These are phyloP conservation scores for Muntiacus muntjak DNA, from an alignment of 2,113 vertebrate species.

Conservation along the genomic window DNA sequence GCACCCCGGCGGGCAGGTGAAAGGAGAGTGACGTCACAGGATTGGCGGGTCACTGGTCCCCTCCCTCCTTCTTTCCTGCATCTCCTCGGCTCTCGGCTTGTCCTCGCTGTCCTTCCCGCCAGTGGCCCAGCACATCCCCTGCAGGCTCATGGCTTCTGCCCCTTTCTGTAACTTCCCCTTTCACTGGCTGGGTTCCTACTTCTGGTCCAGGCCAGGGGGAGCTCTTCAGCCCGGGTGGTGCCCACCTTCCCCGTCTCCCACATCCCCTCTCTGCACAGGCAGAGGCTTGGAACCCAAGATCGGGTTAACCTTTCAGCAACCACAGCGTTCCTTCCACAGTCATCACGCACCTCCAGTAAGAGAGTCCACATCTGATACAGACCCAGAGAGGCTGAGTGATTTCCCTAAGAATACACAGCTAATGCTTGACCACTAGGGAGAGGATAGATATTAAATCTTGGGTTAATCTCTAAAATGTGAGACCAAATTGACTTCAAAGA, in stretches of 20 bases:
- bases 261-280: fast-evolving
- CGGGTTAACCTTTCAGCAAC: background rate
- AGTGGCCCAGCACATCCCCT: too few relatives aligned
- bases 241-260: background rate
- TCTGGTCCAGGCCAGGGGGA: background rate
- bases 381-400: background rate
- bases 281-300: background rate
- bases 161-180: background rate
- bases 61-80: background rate
- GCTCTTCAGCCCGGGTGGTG: background rate
- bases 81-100: background rate
- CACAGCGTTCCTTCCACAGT: background rate
- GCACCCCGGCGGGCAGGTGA: background rate
- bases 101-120: background rate
- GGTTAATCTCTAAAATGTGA: background rate
- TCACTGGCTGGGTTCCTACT: background rate
- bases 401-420: background rate
- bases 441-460: background rate
- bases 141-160: background rate
- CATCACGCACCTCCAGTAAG: background rate
- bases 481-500: background rate
- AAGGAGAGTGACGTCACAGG: background rate
- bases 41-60: background rate
- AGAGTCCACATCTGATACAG: background rate
- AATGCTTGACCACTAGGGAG: background rate